phyloP scores from a whole-genome alignment of 2,888 invertebrate genomes.

The Timema podura region DNA sequence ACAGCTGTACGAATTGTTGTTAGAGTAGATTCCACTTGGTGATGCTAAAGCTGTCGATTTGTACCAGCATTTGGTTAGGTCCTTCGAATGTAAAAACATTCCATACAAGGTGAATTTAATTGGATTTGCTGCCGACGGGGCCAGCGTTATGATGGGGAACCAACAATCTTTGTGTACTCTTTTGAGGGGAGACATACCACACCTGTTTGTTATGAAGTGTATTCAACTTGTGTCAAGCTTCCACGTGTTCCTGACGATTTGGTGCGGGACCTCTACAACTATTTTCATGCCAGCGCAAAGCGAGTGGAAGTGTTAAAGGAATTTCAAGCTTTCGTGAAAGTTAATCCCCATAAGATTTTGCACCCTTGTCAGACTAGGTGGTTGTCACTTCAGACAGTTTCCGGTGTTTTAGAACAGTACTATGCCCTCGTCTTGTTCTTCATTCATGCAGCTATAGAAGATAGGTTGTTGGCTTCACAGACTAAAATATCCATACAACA shows the following conservation, averaged over 20 bases:
- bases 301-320: constrained; percentile 34
- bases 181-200: constrained; percentile 38
- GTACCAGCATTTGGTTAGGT: constrained; percentile 28
- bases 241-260: constrained; percentile 38
- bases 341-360: constrained; percentile 37
- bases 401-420: constrained; percentile 14
- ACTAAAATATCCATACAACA: neutral
- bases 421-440: constrained; percentile 9
- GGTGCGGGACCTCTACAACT: constrained; percentile 37
- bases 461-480: neutral
- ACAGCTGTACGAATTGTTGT: constrained; percentile 34
- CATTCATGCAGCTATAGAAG: neutral
- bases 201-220: constrained; percentile 39
- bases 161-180: constrained; percentile 38
- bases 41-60: constrained; percentile 29
- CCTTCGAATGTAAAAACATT: constrained; percentile 34
- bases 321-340: constrained; percentile 36
- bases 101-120: constrained; percentile 38
- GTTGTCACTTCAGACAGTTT: constrained; percentile 34
- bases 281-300: constrained; percentile 39
- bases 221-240: constrained; percentile 39
- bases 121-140: constrained; percentile 42
- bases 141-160: constrained; percentile 40
- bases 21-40: constrained; percentile 33
- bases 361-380: constrained; percentile 37